Conservation (phyloP, 2,113 vertebrate genomes). For the Alethe diademata region DNA sequence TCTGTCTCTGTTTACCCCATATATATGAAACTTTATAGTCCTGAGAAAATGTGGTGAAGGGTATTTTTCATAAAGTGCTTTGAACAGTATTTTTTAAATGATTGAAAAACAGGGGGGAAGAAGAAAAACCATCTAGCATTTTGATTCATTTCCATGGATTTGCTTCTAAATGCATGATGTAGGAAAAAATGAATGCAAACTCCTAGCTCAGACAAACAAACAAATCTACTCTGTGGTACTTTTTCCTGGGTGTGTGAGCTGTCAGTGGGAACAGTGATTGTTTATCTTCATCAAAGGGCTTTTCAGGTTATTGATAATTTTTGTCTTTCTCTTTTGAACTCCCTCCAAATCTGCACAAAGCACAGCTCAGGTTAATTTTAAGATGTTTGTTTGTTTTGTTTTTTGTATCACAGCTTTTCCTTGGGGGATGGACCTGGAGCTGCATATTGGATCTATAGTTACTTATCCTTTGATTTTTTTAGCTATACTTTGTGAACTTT, state of each 20-base stretch:
- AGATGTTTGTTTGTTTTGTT: background rate
- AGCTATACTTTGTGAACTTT: background rate
- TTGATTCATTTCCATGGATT: background rate
- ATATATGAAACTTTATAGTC: background rate
- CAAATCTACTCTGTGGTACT: background rate
- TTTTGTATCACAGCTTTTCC: background rate
- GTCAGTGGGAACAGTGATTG: background rate
- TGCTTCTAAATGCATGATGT: background rate
- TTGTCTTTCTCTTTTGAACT: background rate
- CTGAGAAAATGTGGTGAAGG: background rate
- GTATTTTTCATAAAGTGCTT: background rate
- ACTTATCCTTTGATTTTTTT: background rate
- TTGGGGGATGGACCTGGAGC: background rate
- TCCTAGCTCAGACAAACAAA: background rate
- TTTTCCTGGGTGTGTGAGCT: background rate
- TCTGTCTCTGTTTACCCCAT: background rate
- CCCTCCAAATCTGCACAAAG: background rate
- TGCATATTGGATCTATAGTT: background rate
- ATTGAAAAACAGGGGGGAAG: background rate
- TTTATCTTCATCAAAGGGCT: background rate
- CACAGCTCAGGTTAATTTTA: background rate
- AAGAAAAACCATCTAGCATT: background rate
- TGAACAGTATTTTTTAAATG: background rate
- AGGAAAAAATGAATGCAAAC: fast-evolving
- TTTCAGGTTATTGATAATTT: background rate